Evolutionary conservation across 2,797 vertebrate genomes (phyloP).

Genomic region (Stomatorhinus walkeri): DNA sequence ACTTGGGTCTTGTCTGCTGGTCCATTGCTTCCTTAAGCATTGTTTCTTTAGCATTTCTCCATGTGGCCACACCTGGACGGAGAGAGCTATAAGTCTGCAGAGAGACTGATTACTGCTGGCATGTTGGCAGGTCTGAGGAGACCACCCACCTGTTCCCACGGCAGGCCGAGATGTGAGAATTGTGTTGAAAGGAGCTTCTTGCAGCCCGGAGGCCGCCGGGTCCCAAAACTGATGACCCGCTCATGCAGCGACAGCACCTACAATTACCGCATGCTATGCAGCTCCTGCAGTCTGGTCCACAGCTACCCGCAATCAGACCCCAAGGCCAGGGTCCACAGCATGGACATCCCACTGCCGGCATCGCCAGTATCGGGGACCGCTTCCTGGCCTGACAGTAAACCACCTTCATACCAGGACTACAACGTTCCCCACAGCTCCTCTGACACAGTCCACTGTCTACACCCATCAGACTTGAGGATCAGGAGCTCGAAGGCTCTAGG

Average conservation of each 20-base stretch:
- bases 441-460: slow-evolving; percentile 46
- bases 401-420: slow-evolving; percentile 46
- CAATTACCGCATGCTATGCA: slow-evolving; percentile 46
- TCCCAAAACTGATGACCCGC: slow-evolving; percentile 74
- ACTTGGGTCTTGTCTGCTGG: not conserved
- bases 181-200: slow-evolving; percentile 54
- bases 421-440: slow-evolving; percentile 52
- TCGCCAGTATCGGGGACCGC: slow-evolving; percentile 35
- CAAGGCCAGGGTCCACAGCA: slow-evolving; percentile 54
- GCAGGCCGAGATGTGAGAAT: slow-evolving; percentile 63
- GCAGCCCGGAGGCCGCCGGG: slow-evolving; percentile 45
- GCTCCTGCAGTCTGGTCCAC: slow-evolving; percentile 18
- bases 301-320: slow-evolving; percentile 41
- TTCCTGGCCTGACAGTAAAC: slow-evolving; percentile 51
- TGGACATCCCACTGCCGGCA: slow-evolving; percentile 49
- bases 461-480: slow-evolving; percentile 57
- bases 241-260: slow-evolving; percentile 81
- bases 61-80: not conserved
- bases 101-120: not conserved
- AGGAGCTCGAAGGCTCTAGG: slow-evolving; percentile 54
- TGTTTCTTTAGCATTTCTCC: not conserved
- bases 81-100: not conserved
- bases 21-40: not conserved
- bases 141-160: slow-evolving; percentile 62
- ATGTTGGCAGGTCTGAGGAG: slow-evolving; percentile 57